Evolutionary conservation across 2,113 vertebrate genomes (phyloP), one percentile per base, ranked within the genome.

Genomic region (Cervus canadensis): DNA sequence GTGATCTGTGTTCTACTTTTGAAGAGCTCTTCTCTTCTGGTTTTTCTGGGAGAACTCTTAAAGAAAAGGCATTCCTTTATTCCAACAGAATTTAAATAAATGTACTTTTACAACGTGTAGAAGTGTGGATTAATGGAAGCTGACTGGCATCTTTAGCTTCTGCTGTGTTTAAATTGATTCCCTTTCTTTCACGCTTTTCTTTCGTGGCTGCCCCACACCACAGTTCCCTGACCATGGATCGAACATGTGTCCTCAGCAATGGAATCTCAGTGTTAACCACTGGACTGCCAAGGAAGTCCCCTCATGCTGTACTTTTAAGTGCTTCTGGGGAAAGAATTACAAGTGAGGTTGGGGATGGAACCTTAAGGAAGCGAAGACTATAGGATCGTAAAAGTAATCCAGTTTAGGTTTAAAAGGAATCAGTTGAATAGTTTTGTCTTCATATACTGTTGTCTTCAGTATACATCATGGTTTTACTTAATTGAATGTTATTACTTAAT

Each of bases 401-500:
- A 59, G 45, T 1, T 60, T 71, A 28, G 48, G n/a, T 84, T 40
- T 48, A 57, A 87, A 96, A 84, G 54, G 57, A 43, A 43, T 40
- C 71, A 93, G 30, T 36, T 54, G 98, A 97, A 98, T 98, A 98
- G 98, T 99, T 99, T 98, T 97, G 98, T 99, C 98, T 97, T 98
- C 98, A 98, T 97, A 98, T 98, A 98, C 98, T 98, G 98, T 98
- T 99, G 99, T 99, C 98, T 97, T 98, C 96, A 98, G 86, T 98
- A 98, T 98, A 99, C 98, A 99, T 98, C 98, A 98, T 99, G 98
- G 96, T 98, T 99, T 99, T 98, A 98, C 97, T 97, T 98, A 96
- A 98, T 96, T 99, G 98, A 99, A 99, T 98, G 98, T 99, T 98
- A 98, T 98, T 98, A 97, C 98, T 99, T 96, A 98, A 97, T 98